These are phyloP conservation scores for Rhizomys pruinosus DNA, from an alignment of 2,113 vertebrate genomes.

Conservation along the genomic window DNA sequence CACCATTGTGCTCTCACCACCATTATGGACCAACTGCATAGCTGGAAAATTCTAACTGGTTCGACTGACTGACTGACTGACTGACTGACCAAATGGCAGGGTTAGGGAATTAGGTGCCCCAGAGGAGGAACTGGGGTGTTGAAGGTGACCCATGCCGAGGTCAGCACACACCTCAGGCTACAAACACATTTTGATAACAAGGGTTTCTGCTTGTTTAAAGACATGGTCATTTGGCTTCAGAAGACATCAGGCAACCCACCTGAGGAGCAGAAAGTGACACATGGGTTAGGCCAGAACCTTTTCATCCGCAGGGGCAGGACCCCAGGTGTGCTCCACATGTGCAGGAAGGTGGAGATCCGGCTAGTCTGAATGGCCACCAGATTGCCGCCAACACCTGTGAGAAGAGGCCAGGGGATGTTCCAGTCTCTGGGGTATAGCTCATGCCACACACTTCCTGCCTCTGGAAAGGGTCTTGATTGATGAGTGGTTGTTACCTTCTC, in stretches of 20 bases:
- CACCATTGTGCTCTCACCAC: no score
- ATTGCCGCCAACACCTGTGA: slow-evolving; percentile 95
- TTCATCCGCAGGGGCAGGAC: slow-evolving; percentile 94
- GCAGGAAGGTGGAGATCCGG: slow-evolving; percentile 96
- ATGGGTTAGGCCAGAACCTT: slow-evolving; percentile 94
- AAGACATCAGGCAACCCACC: slow-evolving; percentile 84
- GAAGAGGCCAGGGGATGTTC: background rate
- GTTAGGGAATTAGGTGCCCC: no score
- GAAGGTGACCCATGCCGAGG: no score
- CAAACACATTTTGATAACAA: no score
- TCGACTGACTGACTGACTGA: background rate
- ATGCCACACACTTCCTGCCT: background rate
- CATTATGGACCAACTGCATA: no score
- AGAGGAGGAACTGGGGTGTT: background rate
- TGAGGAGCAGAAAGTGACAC: slow-evolving; percentile 92
- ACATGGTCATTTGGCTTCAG: background rate
- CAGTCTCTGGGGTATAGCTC: background rate
- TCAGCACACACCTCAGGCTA: no score
- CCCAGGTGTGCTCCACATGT: slow-evolving; percentile 94
- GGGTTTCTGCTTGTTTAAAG: background rate
- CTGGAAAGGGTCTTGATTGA: background rate
- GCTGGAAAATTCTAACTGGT: no score
- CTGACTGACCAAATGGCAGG: no score
- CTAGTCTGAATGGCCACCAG: slow-evolving; percentile 98
- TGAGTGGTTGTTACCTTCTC: background rate